Percentiles rank a stretch among this genome's conserved stretches.
phyloP scores from a whole-genome alignment of 2,113 vertebrate genomes.

The Mellivora capensis region DNA sequence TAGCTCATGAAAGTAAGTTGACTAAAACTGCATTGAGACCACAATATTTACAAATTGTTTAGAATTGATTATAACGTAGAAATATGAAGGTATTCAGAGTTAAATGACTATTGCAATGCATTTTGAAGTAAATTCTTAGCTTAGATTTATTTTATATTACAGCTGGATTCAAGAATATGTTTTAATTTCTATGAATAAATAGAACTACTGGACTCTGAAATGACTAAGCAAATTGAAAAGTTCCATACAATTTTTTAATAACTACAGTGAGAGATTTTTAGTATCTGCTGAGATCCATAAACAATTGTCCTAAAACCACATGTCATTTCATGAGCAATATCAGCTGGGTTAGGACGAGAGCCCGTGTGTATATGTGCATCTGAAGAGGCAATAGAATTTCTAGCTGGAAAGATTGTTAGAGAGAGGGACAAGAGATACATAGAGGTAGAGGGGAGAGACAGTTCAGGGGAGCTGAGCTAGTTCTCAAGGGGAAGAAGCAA shows the following conservation, averaged over 20 bases:
- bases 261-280: not conserved
- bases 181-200: constrained; percentile 1
- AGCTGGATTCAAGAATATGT: not conserved
- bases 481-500: not conserved
- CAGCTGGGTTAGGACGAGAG: not conserved
- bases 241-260: not conserved
- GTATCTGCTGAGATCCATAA: not conserved
- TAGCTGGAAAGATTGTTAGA: not conserved
- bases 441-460: not conserved
- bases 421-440: not conserved
- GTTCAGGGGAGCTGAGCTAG: not conserved
- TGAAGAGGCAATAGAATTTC: not conserved
- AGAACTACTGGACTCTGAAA: not conserved
- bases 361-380: not conserved
- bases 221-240: not conserved
- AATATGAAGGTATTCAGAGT: not conserved
- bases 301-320: not conserved
- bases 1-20: not conserved
- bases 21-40: not conserved
- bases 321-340: not conserved
- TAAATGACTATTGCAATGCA: not conserved
- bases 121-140: not conserved
- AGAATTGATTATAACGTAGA: not conserved
- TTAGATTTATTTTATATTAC: constrained; percentile 19
- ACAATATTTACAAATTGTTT: not conserved